Evolutionary conservation across 2,797 vertebrate genomes (phyloP), one percentile per base, ranked within the genome.

Genomic region (Tolypeutes matacus): DNA sequence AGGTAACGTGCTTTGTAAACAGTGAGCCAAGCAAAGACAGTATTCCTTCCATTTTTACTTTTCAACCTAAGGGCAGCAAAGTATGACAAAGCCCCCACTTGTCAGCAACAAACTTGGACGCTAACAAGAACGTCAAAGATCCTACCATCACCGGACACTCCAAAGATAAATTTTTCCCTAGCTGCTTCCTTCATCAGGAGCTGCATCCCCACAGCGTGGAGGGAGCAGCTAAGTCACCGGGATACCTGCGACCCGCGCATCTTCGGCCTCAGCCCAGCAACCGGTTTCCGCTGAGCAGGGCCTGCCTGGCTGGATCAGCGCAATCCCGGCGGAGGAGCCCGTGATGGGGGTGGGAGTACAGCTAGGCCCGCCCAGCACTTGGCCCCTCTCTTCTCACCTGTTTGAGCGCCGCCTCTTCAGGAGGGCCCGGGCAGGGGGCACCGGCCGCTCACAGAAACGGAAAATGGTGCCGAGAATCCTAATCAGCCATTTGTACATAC

Each of bases 401-500:
- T 95, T 95, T 62, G 97, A 97, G 94, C 94, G 97, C 92, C 96
- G 97, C 93, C 97, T 96, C 96, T 97, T 97, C 73, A 96, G 94
- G 75, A 91, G 70, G 86, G 95, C 94, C 93, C 95, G 91, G 56
- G 96, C 62, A 72, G 95, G 80, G 81, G 97, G 96, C 97, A 36
- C 95, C 70, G 97, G 94, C 69, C 86, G 91, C 62, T 96, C 97
- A 56, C 97, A 96, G 60, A 97, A 76, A 69, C 97, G 89, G 76
- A 97, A 94, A 94, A 97, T 80, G 91, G 97, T 97, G 93, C 97
- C 97, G 97, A 98, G 96, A 65, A 97, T 85, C 95, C 96, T 97
- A 96, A 87, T 42, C 95, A 98, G 96, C 98, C 98, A 98, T 97
- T 96, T 96, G 97, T 97, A 98, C 98, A 98, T 98, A 97, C 96